Evolutionary conservation across 1,140 invertebrate species (phyloP), one percentile per base, ranked within the genome.

Genomic region (Coptotermes formosanus): DNA sequence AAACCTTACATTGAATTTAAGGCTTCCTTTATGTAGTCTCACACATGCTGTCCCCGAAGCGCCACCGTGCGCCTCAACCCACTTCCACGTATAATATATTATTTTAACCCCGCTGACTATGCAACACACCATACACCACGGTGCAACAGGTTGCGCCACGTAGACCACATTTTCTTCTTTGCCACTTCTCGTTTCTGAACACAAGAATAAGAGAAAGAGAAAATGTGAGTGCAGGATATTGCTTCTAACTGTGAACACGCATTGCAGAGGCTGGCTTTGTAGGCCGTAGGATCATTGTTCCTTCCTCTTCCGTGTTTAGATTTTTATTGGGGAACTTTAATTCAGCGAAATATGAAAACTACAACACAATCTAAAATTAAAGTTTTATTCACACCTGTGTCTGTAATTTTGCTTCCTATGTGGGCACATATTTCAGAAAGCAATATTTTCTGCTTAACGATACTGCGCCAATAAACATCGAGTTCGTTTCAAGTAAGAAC

Each of bases 21-120:
- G 64, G 25, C 64, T 75, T 75, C 64, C 64, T 75, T 30, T 30
- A 7, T n/a, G 9, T 25, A 64, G 64, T 30, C 64, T 75, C 64
- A 30, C 14, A 75, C 25, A 14, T 30, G n/a, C 25, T 75, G n/a
- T 75, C 7, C 25, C 64, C n/a, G n/a, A 25, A 11, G 64, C 64
- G n/a, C 64, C 64, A 75, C 64, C 64, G 25, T 30, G 30, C n/a
- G n/a, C 64, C n/a, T 2, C 25, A 9, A 3, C 25, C n/a, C n/a
- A 25, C 64, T 14, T 75, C n/a, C 25, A 75, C 64, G 64, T 75
- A 75, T 75, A 75, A 75, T 75, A 75, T 75, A 75, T 75, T 75
- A 75, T 75, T 75, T 75, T 75, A 75, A 75, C 64, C 25, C 64
- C n/a, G 64, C 64, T 75, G 64, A 75, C 64, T 75, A 75, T 75